These are phyloP conservation scores for Cynopterus sphinx DNA, from an alignment of 2,797 vertebrate genomes.

Conservation along the genomic window DNA sequence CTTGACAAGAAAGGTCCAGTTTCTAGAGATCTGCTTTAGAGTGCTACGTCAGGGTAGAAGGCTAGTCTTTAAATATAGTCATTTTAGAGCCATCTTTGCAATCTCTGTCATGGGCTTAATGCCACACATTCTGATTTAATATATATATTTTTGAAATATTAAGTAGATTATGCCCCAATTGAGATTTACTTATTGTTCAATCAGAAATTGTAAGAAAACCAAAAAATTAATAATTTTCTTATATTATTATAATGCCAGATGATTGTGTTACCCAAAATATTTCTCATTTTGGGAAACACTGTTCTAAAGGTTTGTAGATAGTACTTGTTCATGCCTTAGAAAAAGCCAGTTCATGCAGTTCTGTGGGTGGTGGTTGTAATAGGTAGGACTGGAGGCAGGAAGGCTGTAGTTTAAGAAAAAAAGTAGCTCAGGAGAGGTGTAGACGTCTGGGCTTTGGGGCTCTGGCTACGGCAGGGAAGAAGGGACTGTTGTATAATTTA, in stretches of 20 bases:
- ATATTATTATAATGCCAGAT: background rate
- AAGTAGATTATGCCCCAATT: background rate
- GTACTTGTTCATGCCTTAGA: background rate
- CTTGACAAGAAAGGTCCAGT: background rate
- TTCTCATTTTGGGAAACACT: background rate
- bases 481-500: background rate
- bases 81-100: background rate
- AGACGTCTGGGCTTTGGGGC: background rate
- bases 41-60: background rate
- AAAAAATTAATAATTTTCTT: constrained; percentile 30
- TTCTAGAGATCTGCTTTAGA: background rate
- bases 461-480: background rate
- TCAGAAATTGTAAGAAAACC: background rate
- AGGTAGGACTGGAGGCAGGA: background rate
- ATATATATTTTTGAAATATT: background rate
- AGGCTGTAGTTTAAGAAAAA: background rate
- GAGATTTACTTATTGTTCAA: background rate
- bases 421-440: background rate
- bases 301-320: background rate
- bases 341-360: background rate
- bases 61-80: background rate
- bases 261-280: background rate
- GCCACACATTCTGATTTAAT: background rate
- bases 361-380: background rate
- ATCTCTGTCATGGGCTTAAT: background rate